A percentile compares a stretch with the other conserved stretches of the same genome.
These are phyloP conservation scores for Cyprichromis sp. DNA, from an alignment of 2,113 vertebrate species.

Conservation along the genomic window DNA sequence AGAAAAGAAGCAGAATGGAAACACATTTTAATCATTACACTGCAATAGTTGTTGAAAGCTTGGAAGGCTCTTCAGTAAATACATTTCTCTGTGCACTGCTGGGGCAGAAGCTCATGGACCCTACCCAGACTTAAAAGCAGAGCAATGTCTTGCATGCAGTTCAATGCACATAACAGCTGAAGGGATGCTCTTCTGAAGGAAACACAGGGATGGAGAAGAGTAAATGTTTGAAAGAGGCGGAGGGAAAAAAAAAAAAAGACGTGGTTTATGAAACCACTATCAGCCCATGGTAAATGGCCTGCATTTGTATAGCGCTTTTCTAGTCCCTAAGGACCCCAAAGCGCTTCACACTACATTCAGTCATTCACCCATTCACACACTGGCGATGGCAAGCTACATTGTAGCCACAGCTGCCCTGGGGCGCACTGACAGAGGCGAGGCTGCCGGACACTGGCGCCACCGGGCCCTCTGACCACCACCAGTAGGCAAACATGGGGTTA, in stretches of 20 bases:
- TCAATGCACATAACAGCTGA: background rate
- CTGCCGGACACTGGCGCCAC: too few relatives aligned
- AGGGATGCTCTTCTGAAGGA: background rate
- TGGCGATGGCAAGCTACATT: too few relatives aligned
- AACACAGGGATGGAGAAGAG: background rate
- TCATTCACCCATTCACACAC: too few relatives aligned
- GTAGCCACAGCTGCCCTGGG: too few relatives aligned
- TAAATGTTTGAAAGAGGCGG: background rate
- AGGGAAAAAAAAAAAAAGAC: accelerated
- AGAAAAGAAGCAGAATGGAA: background rate
- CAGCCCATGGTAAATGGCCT: background rate
- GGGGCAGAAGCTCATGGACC: background rate
- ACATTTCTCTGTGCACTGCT: background rate
- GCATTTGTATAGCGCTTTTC: too few relatives aligned
- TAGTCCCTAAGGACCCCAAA: too few relatives aligned
- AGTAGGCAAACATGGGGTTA: too few relatives aligned
- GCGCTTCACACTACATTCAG: too few relatives aligned
- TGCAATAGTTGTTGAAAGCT: background rate
- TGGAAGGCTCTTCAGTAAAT: background rate
- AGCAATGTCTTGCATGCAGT: background rate
- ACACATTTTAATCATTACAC: background rate
- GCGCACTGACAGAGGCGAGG: too few relatives aligned
- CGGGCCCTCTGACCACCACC: too few relatives aligned
- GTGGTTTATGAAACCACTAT: background rate
- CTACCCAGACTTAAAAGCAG: background rate